phyloP scores from a whole-genome alignment of 1,140 invertebrate species.

The Aphidius gifuensis region DNA sequence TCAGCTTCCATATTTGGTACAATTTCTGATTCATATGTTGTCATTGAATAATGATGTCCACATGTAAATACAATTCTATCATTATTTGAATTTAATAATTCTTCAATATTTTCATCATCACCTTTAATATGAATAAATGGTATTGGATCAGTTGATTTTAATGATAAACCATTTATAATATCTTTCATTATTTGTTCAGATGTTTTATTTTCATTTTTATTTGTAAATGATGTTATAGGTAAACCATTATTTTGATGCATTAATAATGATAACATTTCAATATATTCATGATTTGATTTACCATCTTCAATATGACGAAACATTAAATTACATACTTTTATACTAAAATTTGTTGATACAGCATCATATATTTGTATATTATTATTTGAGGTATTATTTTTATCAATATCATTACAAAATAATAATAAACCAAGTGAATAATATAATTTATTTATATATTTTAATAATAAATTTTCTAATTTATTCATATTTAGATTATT shows the following conservation, averaged over 20 bases:
- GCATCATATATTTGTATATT: conserved; percentile 36
- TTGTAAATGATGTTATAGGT: conserved; percentile 47
- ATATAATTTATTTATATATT: conserved; percentile 50
- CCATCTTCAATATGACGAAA: conserved; percentile 49
- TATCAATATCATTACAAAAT: conserved; percentile 42
- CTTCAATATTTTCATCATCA: conserved; percentile 42
- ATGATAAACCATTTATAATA: conserved; percentile 46
- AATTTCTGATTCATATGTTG: conserved; percentile 44
- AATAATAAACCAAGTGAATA: conserved; percentile 53
- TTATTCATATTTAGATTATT: conserved; percentile 49
- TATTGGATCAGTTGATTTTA: conserved; percentile 42
- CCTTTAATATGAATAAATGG: conserved; percentile 51
- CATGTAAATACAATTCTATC: conserved; percentile 53
- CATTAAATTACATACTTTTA: conserved; percentile 48
- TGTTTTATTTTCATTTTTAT: conserved; percentile 43
- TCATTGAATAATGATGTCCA: conserved; percentile 50
- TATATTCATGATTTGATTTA: conserved; percentile 50
- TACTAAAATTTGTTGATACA: conserved; percentile 49
- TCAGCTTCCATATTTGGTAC: conserved; percentile 51
- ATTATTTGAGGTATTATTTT: conserved; percentile 32
- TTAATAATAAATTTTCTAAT: conserved; percentile 51
- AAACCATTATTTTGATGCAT: conserved; percentile 48
- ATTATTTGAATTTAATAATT: conserved; percentile 43
- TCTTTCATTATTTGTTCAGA: conserved; percentile 51
- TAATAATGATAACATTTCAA: conserved; percentile 48